phyloP scores from a whole-genome alignment of 2,888 invertebrate genomes.

The Trissolcus brochymenae region DNA sequence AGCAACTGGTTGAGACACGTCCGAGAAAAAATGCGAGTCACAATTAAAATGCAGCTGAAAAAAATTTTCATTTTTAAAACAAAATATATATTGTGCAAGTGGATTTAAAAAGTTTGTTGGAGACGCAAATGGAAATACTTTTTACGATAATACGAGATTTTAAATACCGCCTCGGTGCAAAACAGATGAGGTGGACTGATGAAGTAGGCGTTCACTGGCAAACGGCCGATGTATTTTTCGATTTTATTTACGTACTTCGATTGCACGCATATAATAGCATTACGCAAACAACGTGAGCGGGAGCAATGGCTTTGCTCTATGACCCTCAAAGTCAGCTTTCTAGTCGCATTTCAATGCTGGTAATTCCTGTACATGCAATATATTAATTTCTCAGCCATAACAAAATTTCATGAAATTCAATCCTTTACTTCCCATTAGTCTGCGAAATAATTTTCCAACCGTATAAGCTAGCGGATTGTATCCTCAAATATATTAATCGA shows the following conservation, averaged over 20 bases:
- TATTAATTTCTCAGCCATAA: conserved; percentile 29
- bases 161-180: conserved; percentile 2
- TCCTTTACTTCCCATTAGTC: background rate
- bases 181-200: conserved; percentile 18
- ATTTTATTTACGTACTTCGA: conserved; percentile 30
- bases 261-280: conserved; percentile 39
- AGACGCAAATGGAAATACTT: background rate
- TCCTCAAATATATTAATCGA: no score
- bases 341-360: conserved; percentile 59
- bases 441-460: no score
- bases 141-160: background rate
- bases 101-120: background rate
- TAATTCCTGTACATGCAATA: conserved; percentile 19
- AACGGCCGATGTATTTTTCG: conserved; percentile 17
- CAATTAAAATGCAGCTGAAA: background rate
- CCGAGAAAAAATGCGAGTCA: no score
- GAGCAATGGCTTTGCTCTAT: conserved; percentile 66
- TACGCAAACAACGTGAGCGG: conserved; percentile 41
- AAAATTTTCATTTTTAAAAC: background rate
- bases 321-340: conserved; percentile 66
- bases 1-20: no score
- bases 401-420: conserved; percentile 21
- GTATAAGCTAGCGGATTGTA: no score
- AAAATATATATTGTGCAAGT: background rate
- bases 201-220: conserved; percentile 36